Evolutionary conservation across 2,113 vertebrate species (phyloP).

Genomic region (Circaetus cinerascens): DNA sequence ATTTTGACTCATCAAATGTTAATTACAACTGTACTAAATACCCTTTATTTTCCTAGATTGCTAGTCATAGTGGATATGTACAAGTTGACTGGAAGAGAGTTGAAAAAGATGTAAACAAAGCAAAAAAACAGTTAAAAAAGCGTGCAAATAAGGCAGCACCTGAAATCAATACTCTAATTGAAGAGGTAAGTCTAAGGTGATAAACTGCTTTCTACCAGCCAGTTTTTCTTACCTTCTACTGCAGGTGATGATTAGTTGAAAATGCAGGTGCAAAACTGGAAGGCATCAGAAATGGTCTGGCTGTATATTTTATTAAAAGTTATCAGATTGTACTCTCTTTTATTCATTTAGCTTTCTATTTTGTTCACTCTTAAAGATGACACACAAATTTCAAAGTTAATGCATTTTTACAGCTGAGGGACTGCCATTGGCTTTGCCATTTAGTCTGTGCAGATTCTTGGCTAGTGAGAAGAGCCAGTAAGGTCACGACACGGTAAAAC

Average conservation of each 20-base stretch:
- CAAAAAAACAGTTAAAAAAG: conserved; percentile 93
- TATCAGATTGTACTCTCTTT: neutral
- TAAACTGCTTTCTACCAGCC: neutral
- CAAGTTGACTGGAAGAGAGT: conserved; percentile 98
- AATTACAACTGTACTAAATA: neutral
- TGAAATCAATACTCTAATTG: conserved; percentile 90
- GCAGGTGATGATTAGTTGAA: neutral
- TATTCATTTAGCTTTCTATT: neutral
- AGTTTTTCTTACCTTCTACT: neutral
- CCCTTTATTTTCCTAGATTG: conserved; percentile 80
- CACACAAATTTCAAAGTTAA: neutral
- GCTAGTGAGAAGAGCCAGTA: neutral
- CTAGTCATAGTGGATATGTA: conserved; percentile 95
- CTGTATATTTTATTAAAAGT: neutral
- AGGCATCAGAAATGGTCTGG: neutral
- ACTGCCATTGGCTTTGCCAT: neutral
- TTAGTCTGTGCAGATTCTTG: neutral
- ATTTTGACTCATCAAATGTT: neutral
- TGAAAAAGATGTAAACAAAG: conserved; percentile 97
- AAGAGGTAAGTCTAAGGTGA: conserved; percentile 82
- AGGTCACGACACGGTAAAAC: neutral
- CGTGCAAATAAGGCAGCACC: conserved; percentile 88
- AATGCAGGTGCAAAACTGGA: neutral
- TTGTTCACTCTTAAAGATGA: neutral
- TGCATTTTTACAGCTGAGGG: neutral